Evolutionary conservation across 1,140 invertebrate genomes (phyloP), one percentile per base, ranked within the genome.

Genomic region (Cecropterus lyciades): DNA sequence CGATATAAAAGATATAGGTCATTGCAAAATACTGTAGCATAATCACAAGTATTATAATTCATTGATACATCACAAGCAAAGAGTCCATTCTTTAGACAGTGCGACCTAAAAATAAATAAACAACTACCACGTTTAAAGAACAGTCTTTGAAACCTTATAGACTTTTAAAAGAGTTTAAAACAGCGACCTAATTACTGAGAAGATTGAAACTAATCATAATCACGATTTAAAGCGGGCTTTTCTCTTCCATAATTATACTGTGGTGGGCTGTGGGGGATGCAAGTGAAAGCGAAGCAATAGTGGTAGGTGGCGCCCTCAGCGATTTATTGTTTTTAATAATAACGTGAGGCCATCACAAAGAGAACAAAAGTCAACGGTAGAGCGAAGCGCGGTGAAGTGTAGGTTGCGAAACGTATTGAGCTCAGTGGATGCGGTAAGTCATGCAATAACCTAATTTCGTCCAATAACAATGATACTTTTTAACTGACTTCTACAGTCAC

Each of bases 251-350:
- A 46, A 59, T 59, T 59, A 59, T 59, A 16, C 17, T 3, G 42
- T 17, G 40, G 42, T 7, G 20, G 42, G 3, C 13, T 33, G 42
- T 59, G 56, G 66, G 49, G 75, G 66, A 73, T 69, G 68, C 69
- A 84, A 86, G 85, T 85, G 85, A 87, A 86, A 87, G 83, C 83
- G 79, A 80, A 84, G 83, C 83, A 85, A 87, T 88, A 87, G 83
- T 85, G 80, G 85, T 87, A 90, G 80, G 83, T 87, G 81, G 82
- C 81, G 82, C 84, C 84, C 85, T 85, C 88, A 81, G 83, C 86
- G 85, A 91, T 91, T 91, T 91, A 89, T 91, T 89, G 88, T 88
- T 89, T 91, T 91, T 89, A 91, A 91, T 91, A 91, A 91, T 91
- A 91, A 91, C 88, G 86, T 84, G 86, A 88, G 84, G 74, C 80